Conservation (phyloP, 1,140 invertebrate genomes). For the Pachyrhynchus sulphureomaculatus region DNA sequence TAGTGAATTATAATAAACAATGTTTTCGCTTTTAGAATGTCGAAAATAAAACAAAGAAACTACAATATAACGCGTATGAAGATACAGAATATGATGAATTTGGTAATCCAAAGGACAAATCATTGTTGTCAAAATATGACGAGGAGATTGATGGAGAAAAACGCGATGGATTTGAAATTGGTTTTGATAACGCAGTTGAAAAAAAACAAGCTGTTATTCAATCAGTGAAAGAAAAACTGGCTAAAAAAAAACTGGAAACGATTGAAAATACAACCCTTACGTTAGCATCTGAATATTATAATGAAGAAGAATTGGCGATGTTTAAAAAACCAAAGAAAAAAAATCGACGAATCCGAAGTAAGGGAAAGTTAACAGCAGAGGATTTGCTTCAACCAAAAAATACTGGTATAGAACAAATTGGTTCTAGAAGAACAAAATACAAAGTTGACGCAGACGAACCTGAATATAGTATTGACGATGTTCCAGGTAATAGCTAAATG, state of each 20-base stretch:
- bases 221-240: slow-evolving; percentile 60
- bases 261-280: slow-evolving; percentile 67
- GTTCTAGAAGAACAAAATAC: slow-evolving; percentile 52
- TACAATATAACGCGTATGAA: slow-evolving; percentile 82
- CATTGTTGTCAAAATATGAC: slow-evolving; percentile 90
- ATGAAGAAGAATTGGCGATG: slow-evolving; percentile 74
- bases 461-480: slow-evolving; percentile 55
- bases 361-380: slow-evolving; percentile 61
- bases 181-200: slow-evolving; percentile 57
- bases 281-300: slow-evolving; percentile 87
- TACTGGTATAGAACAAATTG: slow-evolving; percentile 53
- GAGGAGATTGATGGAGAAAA: slow-evolving; percentile 88
- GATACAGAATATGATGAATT: slow-evolving; percentile 82
- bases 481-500: slow-evolving; percentile 52
- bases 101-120: slow-evolving; percentile 69
- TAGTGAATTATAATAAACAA: too few relatives aligned
- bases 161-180: slow-evolving; percentile 78
- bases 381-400: slow-evolving; percentile 54
- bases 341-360: slow-evolving; percentile 61
- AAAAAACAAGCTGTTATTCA: slow-evolving; percentile 54
- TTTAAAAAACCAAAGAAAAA: slow-evolving; percentile 96
- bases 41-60: slow-evolving; percentile 81
- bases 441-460: slow-evolving; percentile 42
- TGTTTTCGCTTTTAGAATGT: slow-evolving; percentile 66
- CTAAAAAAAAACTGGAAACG: slow-evolving; percentile 72